Evolutionary conservation across 2,113 vertebrate species (phyloP).

Genomic region (Larimichthys polyactis): DNA sequence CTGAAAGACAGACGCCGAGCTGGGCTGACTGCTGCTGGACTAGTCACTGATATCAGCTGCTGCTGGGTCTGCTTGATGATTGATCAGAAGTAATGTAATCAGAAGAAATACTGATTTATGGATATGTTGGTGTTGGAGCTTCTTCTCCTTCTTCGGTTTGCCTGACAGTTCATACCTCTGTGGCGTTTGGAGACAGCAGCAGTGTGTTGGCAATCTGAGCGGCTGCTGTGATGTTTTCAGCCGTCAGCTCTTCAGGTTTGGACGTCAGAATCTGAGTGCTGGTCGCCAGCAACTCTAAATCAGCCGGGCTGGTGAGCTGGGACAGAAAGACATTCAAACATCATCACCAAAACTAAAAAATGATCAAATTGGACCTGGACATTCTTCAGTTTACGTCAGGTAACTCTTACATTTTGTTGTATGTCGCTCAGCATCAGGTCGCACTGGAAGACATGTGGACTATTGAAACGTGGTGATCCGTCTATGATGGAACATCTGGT

Average conservation of each 20-base stretch:
- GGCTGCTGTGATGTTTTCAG: conserved; percentile 26
- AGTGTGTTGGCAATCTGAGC: conserved; percentile 45
- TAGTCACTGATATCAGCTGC: no score
- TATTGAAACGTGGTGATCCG: background rate
- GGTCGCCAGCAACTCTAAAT: conserved; percentile 21
- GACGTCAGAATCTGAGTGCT: conserved; percentile 61
- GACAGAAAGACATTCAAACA: background rate
- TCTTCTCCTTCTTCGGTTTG: no score
- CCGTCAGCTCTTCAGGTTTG: conserved; percentile 32
- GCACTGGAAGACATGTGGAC: conserved; percentile 9
- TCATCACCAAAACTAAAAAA: background rate
- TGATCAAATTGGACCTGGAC: no score
- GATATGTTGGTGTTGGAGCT: no score
- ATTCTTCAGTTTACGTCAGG: no score
- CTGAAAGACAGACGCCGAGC: no score
- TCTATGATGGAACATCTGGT: conserved; percentile 20
- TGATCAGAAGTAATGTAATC: no score
- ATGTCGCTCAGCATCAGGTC: conserved; percentile 52
- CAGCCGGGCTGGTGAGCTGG: conserved; percentile 28
- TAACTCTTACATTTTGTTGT: conserved; percentile 39
- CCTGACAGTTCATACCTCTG: conserved; percentile 27
- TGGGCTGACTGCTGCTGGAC: no score
- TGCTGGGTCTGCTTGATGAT: no score
- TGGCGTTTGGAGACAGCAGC: conserved; percentile 46
- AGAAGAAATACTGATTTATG: no score